A percentile compares a stretch with the other conserved stretches of the same genome.
Conservation (phyloP, 2,888 invertebrate species). For the Emmelina monodactyla region DNA sequence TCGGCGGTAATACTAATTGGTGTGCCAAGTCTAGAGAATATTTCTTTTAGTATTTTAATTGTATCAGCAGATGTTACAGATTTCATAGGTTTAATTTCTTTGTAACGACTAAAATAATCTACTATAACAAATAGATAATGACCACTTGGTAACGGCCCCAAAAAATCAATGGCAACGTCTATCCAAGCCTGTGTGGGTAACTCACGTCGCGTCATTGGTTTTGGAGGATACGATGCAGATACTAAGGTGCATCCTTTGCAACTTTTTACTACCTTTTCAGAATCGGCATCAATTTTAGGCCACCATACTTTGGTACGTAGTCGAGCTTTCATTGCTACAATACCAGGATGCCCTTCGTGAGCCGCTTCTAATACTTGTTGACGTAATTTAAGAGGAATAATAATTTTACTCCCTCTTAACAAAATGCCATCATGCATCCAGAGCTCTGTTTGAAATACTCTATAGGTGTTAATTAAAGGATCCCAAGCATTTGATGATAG, state of each 20-base stretch:
- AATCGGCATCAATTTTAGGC: too few relatives aligned
- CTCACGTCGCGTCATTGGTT: constrained; percentile 17
- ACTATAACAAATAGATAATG: neutral
- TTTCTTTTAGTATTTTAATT: constrained; percentile 11
- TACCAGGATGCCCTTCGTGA: too few relatives aligned
- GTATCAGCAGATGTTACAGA: constrained; percentile 5
- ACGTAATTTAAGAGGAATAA: too few relatives aligned
- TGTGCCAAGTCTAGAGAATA: constrained; percentile 10
- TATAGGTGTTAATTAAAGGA: too few relatives aligned
- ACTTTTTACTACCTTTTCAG: too few relatives aligned
- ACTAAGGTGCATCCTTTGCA: constrained; percentile 15
- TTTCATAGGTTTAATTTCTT: constrained; percentile 8
- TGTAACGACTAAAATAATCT: neutral
- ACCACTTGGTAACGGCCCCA: constrained; percentile 15
- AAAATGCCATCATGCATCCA: too few relatives aligned
- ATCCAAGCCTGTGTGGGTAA: constrained; percentile 16
- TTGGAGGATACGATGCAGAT: constrained; percentile 12
- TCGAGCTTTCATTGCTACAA: too few relatives aligned
- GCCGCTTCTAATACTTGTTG: too few relatives aligned
- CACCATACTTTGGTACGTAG: too few relatives aligned
- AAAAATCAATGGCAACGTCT: constrained; percentile 20
- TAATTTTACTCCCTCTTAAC: too few relatives aligned
- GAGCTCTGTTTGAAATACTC: too few relatives aligned
- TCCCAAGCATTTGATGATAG: too few relatives aligned
- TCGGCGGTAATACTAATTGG: constrained; percentile 15